Base-by-base conservation (phyloP, 1,140 invertebrate species). In the Danaus melanippus region DNA sequence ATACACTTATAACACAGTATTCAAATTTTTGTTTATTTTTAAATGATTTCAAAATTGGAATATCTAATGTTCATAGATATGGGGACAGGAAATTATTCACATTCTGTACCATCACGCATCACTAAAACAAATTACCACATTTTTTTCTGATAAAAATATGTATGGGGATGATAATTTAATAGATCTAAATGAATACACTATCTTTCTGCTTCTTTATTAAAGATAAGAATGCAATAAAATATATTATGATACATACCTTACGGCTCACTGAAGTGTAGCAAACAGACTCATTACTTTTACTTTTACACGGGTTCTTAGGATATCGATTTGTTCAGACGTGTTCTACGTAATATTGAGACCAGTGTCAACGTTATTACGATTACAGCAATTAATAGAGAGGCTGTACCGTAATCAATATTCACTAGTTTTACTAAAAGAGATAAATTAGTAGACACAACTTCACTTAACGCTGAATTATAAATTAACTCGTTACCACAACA, bases 401-500 rank as follows among this genome's bases (percentile, higher is more conserved):
- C 58, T 56, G 46, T 65, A 68, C 60, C 58, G 58, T 62, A 64
- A 58, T 65, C 62, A 56, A 59, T 68, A 68, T 69, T 59, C 50
- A 74, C 54, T 70, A 84, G 74, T 72, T 79, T 71, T 52, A 53
- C 66, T 61, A 79, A 60, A 70, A 76, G 67, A 32, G 67, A 61
- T 60, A 80, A 62, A 76, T 82, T 79, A 69, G 56, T 65, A 11
- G 68, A 66, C 41, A 85, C 58, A 54, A 83, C 69, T 76, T 85
- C 79, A 59, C 69, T 73, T 55, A 77, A 47, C 51, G 71, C 79
- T 45, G 79, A 75, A 75, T 76, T 79, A 56, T 69, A 73, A 53
- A 83, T 53, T 55, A 85, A 67, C 55, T 85, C 82, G 56, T 82
- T 82, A 46, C 79, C 76, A 53, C 82, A 85, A 77, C 82, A 85